Conservation (phyloP, 2,888 invertebrate species). For the Tachina fera region DNA sequence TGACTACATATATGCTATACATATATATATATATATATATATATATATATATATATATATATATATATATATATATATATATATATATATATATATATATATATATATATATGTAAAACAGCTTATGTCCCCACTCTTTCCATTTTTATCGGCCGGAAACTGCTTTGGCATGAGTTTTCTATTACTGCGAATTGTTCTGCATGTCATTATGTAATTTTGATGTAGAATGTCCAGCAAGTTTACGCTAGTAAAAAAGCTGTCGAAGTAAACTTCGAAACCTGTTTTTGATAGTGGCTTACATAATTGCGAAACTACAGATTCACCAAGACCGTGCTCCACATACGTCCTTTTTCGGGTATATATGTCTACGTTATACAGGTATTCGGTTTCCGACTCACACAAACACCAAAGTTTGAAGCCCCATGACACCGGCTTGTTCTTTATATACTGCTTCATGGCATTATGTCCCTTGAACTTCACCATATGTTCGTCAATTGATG, state of each 20-base stretch:
- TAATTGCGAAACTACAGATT: constrained; percentile 4
- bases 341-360: not conserved
- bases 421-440: constrained; percentile 6
- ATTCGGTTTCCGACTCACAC: not conserved
- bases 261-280: not conserved
- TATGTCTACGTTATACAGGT: not conserved
- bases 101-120: too few relatives aligned
- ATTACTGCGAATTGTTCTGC: too few relatives aligned
- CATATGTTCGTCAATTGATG: constrained; percentile 4
- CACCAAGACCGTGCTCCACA: constrained; percentile 6
- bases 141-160: too few relatives aligned
- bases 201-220: not conserved
- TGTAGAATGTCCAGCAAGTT: not conserved
- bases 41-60: too few relatives aligned
- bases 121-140: too few relatives aligned
- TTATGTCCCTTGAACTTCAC: constrained; percentile 20
- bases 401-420: constrained; percentile 18
- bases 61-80: too few relatives aligned
- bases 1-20: too few relatives aligned
- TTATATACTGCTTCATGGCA: constrained; percentile 12
- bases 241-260: not conserved
- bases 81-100: too few relatives aligned
- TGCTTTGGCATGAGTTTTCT: too few relatives aligned
- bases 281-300: constrained; percentile 1
- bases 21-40: too few relatives aligned